These are phyloP conservation scores for Portunus trituberculatus DNA, from an alignment of 1,140 invertebrate species.

Conservation along the genomic window DNA sequence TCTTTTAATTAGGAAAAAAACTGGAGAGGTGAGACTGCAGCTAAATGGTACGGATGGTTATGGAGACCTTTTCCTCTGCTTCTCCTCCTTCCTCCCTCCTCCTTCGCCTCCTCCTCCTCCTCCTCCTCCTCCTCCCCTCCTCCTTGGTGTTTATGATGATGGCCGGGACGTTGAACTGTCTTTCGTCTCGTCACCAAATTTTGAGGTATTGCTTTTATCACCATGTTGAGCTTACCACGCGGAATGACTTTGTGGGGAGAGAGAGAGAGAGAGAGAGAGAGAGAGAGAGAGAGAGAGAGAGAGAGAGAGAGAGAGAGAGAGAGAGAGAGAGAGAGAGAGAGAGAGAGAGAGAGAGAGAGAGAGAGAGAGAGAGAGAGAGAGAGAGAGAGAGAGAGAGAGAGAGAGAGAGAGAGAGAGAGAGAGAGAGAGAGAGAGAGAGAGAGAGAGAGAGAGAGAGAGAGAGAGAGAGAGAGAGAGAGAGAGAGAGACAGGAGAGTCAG, in stretches of 20 bases:
- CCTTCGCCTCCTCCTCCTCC: no score
- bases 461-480: not conserved
- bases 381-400: not conserved
- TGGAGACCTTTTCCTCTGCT: not conserved
- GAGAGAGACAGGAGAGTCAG: not conserved
- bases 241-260: not conserved
- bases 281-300: not conserved
- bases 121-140: not conserved
- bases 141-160: not conserved
- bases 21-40: not conserved
- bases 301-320: no score
- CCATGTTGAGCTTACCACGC: not conserved
- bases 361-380: not conserved
- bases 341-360: not conserved
- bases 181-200: not conserved
- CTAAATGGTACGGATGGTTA: not conserved
- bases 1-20: conserved; percentile 11
- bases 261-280: not conserved
- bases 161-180: not conserved
- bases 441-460: not conserved
- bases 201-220: not conserved
- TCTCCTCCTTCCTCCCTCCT: not conserved
- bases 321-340: not conserved
- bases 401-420: not conserved
- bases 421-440: not conserved